A percentile compares a stretch with the other conserved stretches of the same genome.
These are phyloP conservation scores for Agapornis canus DNA, from an alignment of 2,797 vertebrate species.

Conservation along the genomic window DNA sequence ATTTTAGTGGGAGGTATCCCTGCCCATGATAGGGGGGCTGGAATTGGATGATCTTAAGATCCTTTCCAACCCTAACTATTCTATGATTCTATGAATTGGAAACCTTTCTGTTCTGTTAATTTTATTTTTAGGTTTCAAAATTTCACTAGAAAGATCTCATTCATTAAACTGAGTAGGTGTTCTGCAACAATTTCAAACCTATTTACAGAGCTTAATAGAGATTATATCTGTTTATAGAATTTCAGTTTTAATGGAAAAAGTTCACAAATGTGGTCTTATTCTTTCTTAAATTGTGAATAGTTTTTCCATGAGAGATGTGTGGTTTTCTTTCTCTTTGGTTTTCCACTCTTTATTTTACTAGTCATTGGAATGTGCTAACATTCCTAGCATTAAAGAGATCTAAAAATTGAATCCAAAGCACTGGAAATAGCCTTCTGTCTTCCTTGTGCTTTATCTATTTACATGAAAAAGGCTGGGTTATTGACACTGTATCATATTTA, in stretches of 20 bases:
- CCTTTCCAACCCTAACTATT: neutral
- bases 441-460: slow-evolving; percentile 51
- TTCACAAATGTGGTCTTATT: neutral
- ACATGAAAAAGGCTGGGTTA: slow-evolving; percentile 68
- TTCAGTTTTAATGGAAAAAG: neutral
- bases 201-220: neutral
- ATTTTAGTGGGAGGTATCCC: neutral
- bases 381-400: neutral
- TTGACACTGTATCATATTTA: slow-evolving; percentile 74
- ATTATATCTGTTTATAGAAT: neutral
- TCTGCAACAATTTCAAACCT: slow-evolving; percentile 1
- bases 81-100: neutral
- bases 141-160: neutral
- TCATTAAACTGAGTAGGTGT: neutral
- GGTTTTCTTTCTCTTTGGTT: neutral
- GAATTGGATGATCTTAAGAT: neutral
- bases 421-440: slow-evolving; percentile 34
- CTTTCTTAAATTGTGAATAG: neutral
- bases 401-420: slow-evolving; percentile 9
- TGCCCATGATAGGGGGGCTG: neutral
- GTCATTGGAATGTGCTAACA: neutral
- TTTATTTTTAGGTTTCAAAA: neutral
- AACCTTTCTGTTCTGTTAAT: neutral
- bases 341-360: neutral
- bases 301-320: neutral